Evolutionary conservation across 2,797 vertebrate genomes (phyloP), one percentile per base, ranked within the genome.

Genomic region (Poecilia picta): DNA sequence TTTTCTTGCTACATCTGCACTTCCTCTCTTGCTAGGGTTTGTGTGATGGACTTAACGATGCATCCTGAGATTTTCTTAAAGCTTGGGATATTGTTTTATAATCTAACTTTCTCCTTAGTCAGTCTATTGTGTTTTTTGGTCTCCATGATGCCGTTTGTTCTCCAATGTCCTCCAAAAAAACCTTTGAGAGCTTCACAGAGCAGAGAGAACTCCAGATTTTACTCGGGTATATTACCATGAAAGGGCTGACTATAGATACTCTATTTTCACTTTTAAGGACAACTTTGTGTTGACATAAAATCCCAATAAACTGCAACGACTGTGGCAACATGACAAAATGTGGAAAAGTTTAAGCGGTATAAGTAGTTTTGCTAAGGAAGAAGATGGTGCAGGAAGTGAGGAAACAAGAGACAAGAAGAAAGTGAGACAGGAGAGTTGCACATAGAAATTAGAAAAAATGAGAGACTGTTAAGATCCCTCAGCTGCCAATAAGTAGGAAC

Each of bases 401-500:
- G 76, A 25, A 55, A 74, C 41, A 31, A 25, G 46, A 66, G n/a
- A 68, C 31, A n/a, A 70, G 20, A 74, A 85, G 57, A 78, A 36
- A 75, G 64, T 80, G 81, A 81, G 82, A 86, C 66, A 77, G 31
- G 49, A 77, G 79, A 80, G 80, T 41, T 79, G 79, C 75, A 80
- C 74, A 87, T 75, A 36, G 73, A 83, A 93, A 90, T 90, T 82
- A 79, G 49, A 85, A 86, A 89, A 87, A 89, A 87, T 68, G 73
- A 83, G 85, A 87, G 74, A 84, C 75, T 73, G 85, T 87, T 89
- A 90, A 90, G 86, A 93, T 93, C 89, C 90, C 86, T 89, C 85
- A 89, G 88, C 89, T 92, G 91, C 90, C 89, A 94, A 91, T 92
- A 89, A 89, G 85, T 82, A 89, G 84, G 73, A 74, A 75, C 64